Conservation (phyloP, 2,888 invertebrate genomes). For the Caenorhabditis zanzibari region DNA sequence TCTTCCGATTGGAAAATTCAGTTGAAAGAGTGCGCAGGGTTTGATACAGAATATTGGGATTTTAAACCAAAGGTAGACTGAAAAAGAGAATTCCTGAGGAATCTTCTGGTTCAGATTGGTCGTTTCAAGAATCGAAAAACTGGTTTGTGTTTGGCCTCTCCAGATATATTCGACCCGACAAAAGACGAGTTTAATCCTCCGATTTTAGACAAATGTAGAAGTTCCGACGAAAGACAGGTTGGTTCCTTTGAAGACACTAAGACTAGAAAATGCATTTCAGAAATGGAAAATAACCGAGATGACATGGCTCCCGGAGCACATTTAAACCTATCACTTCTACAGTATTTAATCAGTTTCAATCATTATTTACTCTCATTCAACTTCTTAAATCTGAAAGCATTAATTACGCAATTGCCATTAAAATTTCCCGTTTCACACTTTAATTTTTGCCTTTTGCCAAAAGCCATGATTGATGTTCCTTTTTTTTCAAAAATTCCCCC, state of each 20-base stretch:
- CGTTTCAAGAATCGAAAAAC: conserved; percentile 74
- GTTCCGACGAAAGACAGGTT: conserved; percentile 41
- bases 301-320: conserved; percentile 59
- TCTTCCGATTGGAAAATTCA: conserved; percentile 79
- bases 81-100: background rate
- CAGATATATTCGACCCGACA: conserved; percentile 45
- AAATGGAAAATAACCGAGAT: conserved; percentile 54
- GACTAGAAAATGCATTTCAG: conserved; percentile 1
- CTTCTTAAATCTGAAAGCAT: conserved; percentile 56
- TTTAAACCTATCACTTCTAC: conserved; percentile 15
- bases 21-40: conserved; percentile 82
- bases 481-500: background rate
- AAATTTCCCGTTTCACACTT: conserved; percentile 52
- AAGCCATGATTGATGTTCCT: conserved; percentile 55
- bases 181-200: conserved; percentile 67
- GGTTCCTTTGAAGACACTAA: background rate
- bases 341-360: conserved; percentile 29
- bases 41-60: conserved; percentile 81
- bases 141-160: conserved; percentile 77
- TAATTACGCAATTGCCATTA: conserved; percentile 57
- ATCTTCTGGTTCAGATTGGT: conserved; percentile 64
- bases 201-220: conserved; percentile 46
- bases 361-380: conserved; percentile 17
- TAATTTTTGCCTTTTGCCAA: conserved; percentile 49
- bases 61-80: conserved; percentile 71